phyloP scores from a whole-genome alignment of 1,140 invertebrate species.

The Dendroctonus ponderosae region DNA sequence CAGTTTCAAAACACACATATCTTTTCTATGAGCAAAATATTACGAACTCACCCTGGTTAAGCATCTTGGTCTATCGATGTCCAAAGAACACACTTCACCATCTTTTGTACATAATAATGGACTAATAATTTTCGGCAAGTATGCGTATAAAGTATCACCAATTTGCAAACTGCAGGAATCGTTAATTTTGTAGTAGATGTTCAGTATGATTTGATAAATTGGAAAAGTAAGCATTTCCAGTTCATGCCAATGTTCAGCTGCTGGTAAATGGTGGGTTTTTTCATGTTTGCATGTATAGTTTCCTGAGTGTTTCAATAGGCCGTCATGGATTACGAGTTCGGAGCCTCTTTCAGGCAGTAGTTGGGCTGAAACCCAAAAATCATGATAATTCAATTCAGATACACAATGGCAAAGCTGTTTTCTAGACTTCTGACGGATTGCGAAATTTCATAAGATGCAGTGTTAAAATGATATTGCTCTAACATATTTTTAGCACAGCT shows the following conservation, averaged over 20 bases:
- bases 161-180: slow-evolving; percentile 35
- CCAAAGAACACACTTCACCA: slow-evolving; percentile 36
- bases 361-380: no score
- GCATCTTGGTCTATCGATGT: slow-evolving; percentile 39
- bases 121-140: slow-evolving; percentile 39
- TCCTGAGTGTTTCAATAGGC: slow-evolving; percentile 39
- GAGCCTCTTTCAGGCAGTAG: slow-evolving; percentile 28
- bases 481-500: no score
- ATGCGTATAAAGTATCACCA: slow-evolving; percentile 36
- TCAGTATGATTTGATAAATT: slow-evolving; percentile 35
- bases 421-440: no score
- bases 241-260: slow-evolving; percentile 33
- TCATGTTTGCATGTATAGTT: slow-evolving; percentile 43
- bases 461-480: no score
- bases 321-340: slow-evolving; percentile 39
- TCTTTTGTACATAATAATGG: slow-evolving; percentile 36
- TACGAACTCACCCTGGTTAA: slow-evolving; percentile 31
- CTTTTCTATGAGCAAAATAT: neutral
- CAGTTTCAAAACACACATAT: neutral
- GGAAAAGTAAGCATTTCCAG: slow-evolving; percentile 41
- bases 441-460: no score
- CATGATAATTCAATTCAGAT: no score
- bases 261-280: slow-evolving; percentile 25
- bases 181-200: slow-evolving; percentile 39
- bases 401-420: no score